These are phyloP conservation scores for Epistrophella euchroma DNA, from an alignment of 2,888 invertebrate species.

Conservation along the genomic window DNA sequence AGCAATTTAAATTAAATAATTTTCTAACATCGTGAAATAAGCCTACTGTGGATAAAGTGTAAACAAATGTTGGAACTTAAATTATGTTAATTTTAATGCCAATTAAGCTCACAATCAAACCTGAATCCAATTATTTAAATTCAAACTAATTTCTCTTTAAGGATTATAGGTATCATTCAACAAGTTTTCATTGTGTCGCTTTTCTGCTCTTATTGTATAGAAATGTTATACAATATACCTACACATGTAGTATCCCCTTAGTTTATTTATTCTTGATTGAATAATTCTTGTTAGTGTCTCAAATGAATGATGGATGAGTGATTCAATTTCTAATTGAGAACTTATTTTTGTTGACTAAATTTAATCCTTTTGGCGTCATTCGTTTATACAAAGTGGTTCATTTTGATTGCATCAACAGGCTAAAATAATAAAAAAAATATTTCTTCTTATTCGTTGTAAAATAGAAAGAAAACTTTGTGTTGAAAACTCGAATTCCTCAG, in stretches of 20 bases:
- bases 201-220: neutral
- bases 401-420: conserved; percentile 22
- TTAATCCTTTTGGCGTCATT: conserved; percentile 23
- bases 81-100: neutral
- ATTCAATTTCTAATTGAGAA: conserved; percentile 15
- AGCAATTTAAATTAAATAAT: no score
- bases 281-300: conserved; percentile 16
- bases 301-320: conserved; percentile 11
- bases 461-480: conserved; percentile 9
- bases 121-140: conserved; percentile 1
- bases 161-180: conserved; percentile 17
- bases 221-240: no score
- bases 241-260: no score
- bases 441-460: neutral
- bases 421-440: neutral
- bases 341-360: conserved; percentile 1
- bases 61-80: neutral
- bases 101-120: neutral
- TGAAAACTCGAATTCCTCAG: neutral
- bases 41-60: no score
- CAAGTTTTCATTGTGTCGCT: conserved; percentile 18
- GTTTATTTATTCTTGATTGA: neutral
- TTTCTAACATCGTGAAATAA: no score
- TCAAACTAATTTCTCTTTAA: conserved; percentile 6
- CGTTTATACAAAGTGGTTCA: neutral